Base-by-base conservation (phyloP, 2,113 vertebrate species). In the Brachyhypopomus occidentalis region DNA sequence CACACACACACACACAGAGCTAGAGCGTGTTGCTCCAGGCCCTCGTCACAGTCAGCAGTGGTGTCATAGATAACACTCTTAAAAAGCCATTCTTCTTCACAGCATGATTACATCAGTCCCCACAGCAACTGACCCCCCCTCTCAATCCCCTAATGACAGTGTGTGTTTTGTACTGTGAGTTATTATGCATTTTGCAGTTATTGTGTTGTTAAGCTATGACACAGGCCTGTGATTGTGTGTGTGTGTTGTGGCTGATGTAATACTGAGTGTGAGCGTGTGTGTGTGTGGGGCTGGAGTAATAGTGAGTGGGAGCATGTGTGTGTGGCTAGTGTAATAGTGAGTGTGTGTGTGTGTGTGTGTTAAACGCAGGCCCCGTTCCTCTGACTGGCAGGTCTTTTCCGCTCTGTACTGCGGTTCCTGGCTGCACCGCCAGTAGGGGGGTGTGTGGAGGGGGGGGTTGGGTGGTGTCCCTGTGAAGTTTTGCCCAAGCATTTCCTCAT, bases 401-500 rank as follows among this genome's bases (percentile, higher is more conserved):
- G 62, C 74, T 72, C 38, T 74, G 77, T 59, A 38, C 78, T 77
- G 59, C 41, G 75, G 78, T 80, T 80, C 78, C 66, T 72, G 60
- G 52, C 74, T 56, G 25, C 59, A 60, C 56, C 75, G 80, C 48
- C 75, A 38, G 36, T 36, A 52, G 62, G 79, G 23, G 67, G 75
- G 58, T 48, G 72, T 52, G 27, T 48, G 20, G 55, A 34, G 74
- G 27, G 75, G 45, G 16, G 52, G 25, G 72, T 62, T 25, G 17
- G 56, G 30, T 8, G 14, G 60, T 20, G n/a, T 66, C 73, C 58
- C 82, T 83, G 62, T 83, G 82, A 83, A 83, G 77, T 79, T 79
- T 77, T 83, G 82, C 82, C 82, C 77, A 79, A 72, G 77, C 72
- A 83, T 83, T 83, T 83, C 82, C 82, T 73, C 30, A 75, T 79